Evolutionary conservation across 2,888 invertebrate genomes (phyloP), one percentile per base, ranked within the genome.

Genomic region (Eristalis arbustorum): DNA sequence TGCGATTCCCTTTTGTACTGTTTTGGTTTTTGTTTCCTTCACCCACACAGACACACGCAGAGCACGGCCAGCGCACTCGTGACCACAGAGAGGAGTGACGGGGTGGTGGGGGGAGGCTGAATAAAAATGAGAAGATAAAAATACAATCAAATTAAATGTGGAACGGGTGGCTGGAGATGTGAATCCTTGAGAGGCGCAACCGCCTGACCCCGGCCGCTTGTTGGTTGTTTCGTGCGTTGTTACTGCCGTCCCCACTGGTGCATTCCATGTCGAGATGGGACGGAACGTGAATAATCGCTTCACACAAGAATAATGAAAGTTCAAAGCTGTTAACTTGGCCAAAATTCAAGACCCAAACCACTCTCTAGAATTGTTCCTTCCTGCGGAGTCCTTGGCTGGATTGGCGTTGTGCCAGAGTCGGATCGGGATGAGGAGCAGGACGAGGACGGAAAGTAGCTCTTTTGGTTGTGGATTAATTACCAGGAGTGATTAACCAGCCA

Each of bases 401-500:
- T 57, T 85, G 49, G 49, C 49, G 18, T 18, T 49, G n/a, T 49
- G 49, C 49, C 49, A 49, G 49, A 18, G 18, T 0, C 4, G 8
- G 18, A 18, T 18, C n/a, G n/a, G n/a, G n/a, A n/a, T n/a, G n/a
- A n/a, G n/a, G 1, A 6, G 49, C 6, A 1, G 49, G 18, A 8
- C 1, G 18, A 18, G 18, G 1, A 8, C 6, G 8, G 49, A 18
- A 49, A 49, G 49, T 18, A 49, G 49, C 49, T 49, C 49, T 63
- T 31, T 63, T 67, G 37, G 61, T 61, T 5, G 62, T 64, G 74
- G 74, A 85, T 82, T 85, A 85, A 85, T 82, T 82, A 85, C 77
- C 61, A 56, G 18, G 69, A 85, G 82, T 85, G 82, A 85, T 82
- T 85, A 78, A 82, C 77, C 72, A 78, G 78, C 73, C 72, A 66